phyloP scores from a whole-genome alignment of 92 coral and sea anemone genomes.

The Umimayanthus kanabou region DNA sequence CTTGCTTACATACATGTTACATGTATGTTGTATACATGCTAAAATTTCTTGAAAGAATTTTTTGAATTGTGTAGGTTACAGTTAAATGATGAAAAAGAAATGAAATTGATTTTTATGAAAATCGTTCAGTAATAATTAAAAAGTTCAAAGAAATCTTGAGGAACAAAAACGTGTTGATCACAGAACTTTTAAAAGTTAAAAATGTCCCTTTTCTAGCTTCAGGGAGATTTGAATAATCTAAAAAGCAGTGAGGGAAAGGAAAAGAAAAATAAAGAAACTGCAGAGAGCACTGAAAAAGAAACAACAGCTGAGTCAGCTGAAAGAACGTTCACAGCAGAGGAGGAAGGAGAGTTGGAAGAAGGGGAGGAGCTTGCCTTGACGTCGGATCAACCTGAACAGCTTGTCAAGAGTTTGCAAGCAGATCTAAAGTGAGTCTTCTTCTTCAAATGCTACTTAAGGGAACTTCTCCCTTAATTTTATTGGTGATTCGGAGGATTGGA shows the following conservation, averaged over 20 bases:
- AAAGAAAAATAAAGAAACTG: conserved; percentile 39
- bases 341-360: conserved; percentile 87
- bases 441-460: too few species aligned
- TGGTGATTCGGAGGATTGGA: too few species aligned
- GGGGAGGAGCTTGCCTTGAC: conserved; percentile 56
- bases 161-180: too few species aligned
- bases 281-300: conserved; percentile 32
- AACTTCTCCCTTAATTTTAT: too few species aligned
- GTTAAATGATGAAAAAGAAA: not conserved
- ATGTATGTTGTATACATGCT: not conserved
- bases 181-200: too few species aligned
- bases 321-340: conserved; percentile 23
- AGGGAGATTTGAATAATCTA: conserved; percentile 57
- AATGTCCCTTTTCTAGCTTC: conserved; percentile 48
- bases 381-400: conserved; percentile 68
- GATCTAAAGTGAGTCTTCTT: conserved; percentile 77
- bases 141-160: not conserved
- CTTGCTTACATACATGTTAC: too few species aligned
- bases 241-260: conserved; percentile 54
- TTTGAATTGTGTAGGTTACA: not conserved
- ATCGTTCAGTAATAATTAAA: too few species aligned
- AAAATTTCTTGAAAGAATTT: too few species aligned
- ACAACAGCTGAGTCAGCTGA: conserved; percentile 37
- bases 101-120: not conserved
- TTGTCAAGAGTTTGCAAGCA: conserved; percentile 66